Base-by-base conservation (phyloP, 2,797 vertebrate species). In the Muraenolepis orangiensis region DNA sequence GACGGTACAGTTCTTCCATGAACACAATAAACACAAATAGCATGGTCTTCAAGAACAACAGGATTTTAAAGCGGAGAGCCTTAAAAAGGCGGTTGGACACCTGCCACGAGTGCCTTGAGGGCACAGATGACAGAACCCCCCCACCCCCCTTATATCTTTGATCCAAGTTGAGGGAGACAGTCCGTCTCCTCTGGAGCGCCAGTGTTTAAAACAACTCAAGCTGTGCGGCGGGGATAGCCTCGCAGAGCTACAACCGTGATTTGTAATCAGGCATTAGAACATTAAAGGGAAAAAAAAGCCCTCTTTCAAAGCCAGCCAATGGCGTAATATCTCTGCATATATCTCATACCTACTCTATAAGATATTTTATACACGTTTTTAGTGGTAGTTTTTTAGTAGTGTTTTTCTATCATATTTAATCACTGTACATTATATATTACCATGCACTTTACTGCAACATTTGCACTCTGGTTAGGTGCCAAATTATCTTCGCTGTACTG, bases 301-400 rank as follows among this genome's bases (percentile, higher is more conserved):
- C 8, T 16, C 40, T 74, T 85, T 84, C 66, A 76, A 81, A 74
- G 75, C 31, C 73, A 74, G 86, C 87, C 84, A 90, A 34, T 34
- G 36, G n/a, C n/a, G n/a, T n/a, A n/a, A n/a, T n/a, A n/a, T n/a
- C n/a, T n/a, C n/a, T n/a, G n/a, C n/a, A n/a, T n/a, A n/a, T n/a
- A n/a, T n/a, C n/a, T n/a, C n/a, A n/a, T n/a, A n/a, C n/a, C n/a
- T n/a, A n/a, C n/a, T n/a, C n/a, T n/a, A n/a, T n/a, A n/a, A n/a
- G n/a, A n/a, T n/a, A n/a, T n/a, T n/a, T n/a, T n/a, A n/a, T n/a
- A n/a, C n/a, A n/a, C n/a, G n/a, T n/a, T n/a, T n/a, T n/a, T n/a
- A n/a, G n/a, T n/a, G n/a, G n/a, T n/a, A n/a, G n/a, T n/a, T n/a
- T n/a, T n/a, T n/a, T n/a, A n/a, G n/a, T n/a, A n/a, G n/a, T n/a